Conservation (phyloP, 64 coral and sea anemone genomes). For the Porites australiensis region DNA sequence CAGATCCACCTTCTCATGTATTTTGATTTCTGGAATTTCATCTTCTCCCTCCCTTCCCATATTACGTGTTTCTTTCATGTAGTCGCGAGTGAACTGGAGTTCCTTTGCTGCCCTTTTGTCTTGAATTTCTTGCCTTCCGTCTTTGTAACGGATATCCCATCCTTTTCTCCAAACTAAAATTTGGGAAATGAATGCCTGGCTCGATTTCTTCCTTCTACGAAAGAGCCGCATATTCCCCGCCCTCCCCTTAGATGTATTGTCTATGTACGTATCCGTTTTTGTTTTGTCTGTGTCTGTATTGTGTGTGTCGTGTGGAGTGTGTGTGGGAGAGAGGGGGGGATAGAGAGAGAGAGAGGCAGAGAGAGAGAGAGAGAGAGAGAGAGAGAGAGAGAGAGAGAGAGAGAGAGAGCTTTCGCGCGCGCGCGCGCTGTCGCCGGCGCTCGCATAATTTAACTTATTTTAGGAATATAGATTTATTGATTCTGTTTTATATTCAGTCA, state of each 20-base stretch:
- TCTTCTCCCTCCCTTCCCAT: neutral
- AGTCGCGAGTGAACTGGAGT: neutral
- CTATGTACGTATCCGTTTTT: neutral
- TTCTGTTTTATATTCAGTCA: neutral
- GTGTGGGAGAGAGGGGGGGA: neutral
- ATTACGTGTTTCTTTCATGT: neutral
- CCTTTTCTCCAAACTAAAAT: neutral
- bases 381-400: neutral
- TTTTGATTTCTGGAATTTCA: neutral
- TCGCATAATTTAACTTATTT: neutral
- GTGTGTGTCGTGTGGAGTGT: neutral
- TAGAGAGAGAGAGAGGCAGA: neutral
- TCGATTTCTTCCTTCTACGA: neutral
- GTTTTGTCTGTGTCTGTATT: neutral
- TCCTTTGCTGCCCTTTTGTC: neutral
- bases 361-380: neutral
- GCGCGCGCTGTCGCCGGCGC: too few species aligned
- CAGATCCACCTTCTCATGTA: too few species aligned
- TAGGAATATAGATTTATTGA: neutral
- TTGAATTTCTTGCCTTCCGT: neutral
- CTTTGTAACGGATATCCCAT: neutral
- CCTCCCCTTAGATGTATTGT: neutral
- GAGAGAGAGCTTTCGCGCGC: neutral
- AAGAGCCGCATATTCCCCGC: constrained; percentile 1
- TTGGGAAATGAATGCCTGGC: neutral